Evolutionary conservation across 1,140 invertebrate genomes (phyloP), one percentile per base, ranked within the genome.

Genomic region (Drosophila kohkoa): DNA sequence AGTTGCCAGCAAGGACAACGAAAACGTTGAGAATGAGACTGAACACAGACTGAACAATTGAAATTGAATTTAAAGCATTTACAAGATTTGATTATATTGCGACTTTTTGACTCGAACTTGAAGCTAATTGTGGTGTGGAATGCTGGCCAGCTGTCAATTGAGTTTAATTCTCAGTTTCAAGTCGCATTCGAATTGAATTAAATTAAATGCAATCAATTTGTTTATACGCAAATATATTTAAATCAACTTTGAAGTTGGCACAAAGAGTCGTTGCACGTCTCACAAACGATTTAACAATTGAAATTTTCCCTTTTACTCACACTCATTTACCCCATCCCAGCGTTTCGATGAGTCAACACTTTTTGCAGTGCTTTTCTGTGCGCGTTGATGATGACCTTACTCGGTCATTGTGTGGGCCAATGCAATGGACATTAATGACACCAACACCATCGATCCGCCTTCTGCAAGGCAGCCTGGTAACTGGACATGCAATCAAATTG

Each of bases 191-290:
- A 71, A 73, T 83, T 83, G 63, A 89, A 85, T 86, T 85, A 63
- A 81, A 90, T 89, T 85, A 90, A 89, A 89, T 90, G 70, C 85
- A 85, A 89, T 89, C 85, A 89, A 89, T 81, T 90, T 89, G 85
- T 90, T 85, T 75, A 85, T 89, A 85, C 86, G 86, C 85, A 89
- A 67, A 85, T 83, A 68, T 78, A 68, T 89, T 89, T 81, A 89
- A 89, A 90, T 70, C 83, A 81, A 89, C 89, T 81, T 66, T 38
- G 20, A 28, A 70, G 32, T 62, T 45, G 13, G 65, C 49, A 45
- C 49, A 74, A 43, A 68, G 41, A 46, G 52, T 52, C n/a, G 20
- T 10, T 11, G 65, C 49, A 32, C 41, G 52, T 38, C 66, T 63
- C 72, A 54, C 30, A 48, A 38, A 49, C 69, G 38, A 57, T 71